Conservation (phyloP, 1,140 invertebrate genomes). For the Agrilus planipennis region DNA sequence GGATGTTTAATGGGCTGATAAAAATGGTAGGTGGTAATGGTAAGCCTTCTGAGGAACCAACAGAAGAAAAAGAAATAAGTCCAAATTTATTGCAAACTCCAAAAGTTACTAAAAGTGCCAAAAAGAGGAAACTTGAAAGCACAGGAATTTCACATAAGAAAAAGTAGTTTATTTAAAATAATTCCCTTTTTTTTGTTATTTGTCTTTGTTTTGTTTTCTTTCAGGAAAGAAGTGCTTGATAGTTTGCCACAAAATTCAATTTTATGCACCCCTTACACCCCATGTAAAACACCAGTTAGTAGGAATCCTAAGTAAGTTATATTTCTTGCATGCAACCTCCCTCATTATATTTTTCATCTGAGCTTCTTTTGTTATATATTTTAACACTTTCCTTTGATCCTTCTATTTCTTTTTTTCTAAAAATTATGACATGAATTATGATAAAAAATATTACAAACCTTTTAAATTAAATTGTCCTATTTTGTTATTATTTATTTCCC, state of each 20-base stretch:
- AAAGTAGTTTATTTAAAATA: conserved; percentile 35
- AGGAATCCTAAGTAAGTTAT: conserved; percentile 25
- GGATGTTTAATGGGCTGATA: conserved; percentile 62
- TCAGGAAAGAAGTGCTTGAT: conserved; percentile 22
- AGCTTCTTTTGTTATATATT: no score
- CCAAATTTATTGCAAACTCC: conserved; percentile 33
- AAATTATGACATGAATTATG: no score
- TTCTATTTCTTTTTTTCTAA: no score
- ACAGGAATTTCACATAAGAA: conserved; percentile 38
- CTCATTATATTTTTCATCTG: no score
- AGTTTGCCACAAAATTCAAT: conserved; percentile 24
- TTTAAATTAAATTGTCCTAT: no score
- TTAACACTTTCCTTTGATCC: no score
- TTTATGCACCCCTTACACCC: conserved; percentile 26
- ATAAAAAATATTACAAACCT: no score
- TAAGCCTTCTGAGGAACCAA: conserved; percentile 36
- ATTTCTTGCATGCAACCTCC: no score
- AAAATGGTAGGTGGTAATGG: conserved; percentile 57
- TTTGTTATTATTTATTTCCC: no score
- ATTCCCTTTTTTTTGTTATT: neutral
- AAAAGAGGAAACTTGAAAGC: conserved; percentile 45
- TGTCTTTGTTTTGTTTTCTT: conserved; percentile 12
- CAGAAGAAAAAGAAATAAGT: conserved; percentile 26
- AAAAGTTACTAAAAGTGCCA: conserved; percentile 40
- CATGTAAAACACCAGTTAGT: conserved; percentile 25